A percentile compares a stretch with the other conserved stretches of the same genome.
phyloP scores from a whole-genome alignment of 2,888 invertebrate species.

The Drosophila niveifrons region DNA sequence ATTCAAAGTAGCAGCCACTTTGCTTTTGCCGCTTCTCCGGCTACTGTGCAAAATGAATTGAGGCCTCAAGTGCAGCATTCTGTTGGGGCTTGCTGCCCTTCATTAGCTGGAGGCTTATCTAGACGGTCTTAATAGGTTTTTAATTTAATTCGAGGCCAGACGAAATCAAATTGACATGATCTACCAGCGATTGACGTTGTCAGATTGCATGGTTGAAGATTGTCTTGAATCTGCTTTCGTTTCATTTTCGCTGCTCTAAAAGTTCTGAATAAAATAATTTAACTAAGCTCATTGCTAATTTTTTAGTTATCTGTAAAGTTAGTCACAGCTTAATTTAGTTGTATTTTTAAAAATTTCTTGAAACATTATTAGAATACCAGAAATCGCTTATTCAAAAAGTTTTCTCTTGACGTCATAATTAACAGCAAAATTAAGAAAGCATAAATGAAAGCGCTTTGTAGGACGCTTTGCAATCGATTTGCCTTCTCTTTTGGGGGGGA shows the following conservation, averaged over 20 bases:
- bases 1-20: conserved; percentile 45
- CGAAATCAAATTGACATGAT: conserved; percentile 39
- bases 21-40: conserved; percentile 10
- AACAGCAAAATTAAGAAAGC: not conserved
- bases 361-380: no score
- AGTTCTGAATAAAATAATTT: not conserved
- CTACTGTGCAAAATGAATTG: conserved; percentile 4
- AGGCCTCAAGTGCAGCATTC: not conserved
- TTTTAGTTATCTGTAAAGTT: not conserved
- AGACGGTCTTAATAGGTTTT: conserved; percentile 74
- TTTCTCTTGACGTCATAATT: not conserved
- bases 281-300: no score
- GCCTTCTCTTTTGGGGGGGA: not conserved
- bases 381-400: no score
- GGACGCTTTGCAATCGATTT: conserved; percentile 2
- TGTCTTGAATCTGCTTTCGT: not conserved
- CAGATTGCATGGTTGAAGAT: not conserved
- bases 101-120: conserved; percentile 52
- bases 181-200: not conserved
- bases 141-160: conserved; percentile 81
- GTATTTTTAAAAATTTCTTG: no score
- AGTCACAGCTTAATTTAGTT: not conserved
- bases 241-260: not conserved
- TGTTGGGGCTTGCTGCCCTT: conserved; percentile 12
- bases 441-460: conserved; percentile 6